Conservation (phyloP, 2,113 vertebrate species). For the Thamnaconus septentrionalis region DNA sequence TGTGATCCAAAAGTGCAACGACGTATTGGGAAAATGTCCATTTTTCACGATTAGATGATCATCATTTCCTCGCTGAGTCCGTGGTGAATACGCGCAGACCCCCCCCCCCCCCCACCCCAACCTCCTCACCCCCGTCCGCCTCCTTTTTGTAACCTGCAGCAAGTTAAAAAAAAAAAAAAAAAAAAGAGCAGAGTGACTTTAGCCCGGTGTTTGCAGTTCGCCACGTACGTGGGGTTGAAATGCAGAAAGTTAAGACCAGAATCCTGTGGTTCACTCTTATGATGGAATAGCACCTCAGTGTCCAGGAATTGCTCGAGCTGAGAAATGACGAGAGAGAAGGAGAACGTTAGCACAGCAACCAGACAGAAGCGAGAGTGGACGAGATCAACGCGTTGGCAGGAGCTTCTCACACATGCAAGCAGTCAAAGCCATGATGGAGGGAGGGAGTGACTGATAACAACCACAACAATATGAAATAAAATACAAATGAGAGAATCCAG, state of each 20-base stretch:
- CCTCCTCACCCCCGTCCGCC: too few species aligned
- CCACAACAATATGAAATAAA: too few species aligned
- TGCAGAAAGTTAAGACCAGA: constrained; percentile 30
- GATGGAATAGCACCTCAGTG: constrained; percentile 79
- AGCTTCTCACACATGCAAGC: neutral
- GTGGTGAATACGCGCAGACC: too few species aligned
- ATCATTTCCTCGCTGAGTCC: constrained; percentile 15
- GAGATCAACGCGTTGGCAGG: neutral
- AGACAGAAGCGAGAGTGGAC: neutral
- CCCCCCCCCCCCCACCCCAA: too few species aligned
- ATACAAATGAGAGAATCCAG: too few species aligned
- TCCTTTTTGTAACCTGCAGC: too few species aligned
- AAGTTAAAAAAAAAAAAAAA: too few species aligned
- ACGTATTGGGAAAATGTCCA: constrained; percentile 74
- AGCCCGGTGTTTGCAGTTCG: too few species aligned
- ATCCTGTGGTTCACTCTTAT: constrained; percentile 35
- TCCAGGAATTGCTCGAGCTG: constrained; percentile 90
- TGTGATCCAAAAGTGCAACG: constrained; percentile 84
- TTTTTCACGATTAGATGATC: constrained; percentile 54
- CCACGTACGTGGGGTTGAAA: constrained; percentile 1
- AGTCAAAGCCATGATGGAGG: too few species aligned
- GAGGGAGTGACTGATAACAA: too few species aligned
- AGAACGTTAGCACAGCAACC: neutral
- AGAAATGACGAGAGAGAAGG: constrained; percentile 1
- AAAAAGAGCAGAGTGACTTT: too few species aligned